Conservation (phyloP, 2,888 invertebrate species). For the Trachelus stipa region DNA sequence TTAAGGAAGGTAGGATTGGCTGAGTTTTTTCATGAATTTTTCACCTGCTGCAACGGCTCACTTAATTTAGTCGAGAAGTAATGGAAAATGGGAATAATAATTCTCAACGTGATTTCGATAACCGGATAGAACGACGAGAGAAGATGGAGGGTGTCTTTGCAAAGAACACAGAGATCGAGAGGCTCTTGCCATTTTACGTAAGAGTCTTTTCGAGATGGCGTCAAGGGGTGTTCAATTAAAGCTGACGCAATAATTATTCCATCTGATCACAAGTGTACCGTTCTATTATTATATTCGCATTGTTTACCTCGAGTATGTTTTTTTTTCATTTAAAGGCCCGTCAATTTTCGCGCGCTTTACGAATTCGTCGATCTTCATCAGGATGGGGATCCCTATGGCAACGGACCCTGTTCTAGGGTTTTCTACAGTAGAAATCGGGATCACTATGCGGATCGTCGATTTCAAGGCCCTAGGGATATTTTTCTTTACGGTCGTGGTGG, state of each 20-base stretch:
- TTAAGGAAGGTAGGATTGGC: background rate
- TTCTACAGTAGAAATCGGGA: constrained; percentile 76
- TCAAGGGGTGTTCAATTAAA: background rate
- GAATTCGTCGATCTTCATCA: constrained; percentile 90
- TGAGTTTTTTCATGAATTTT: background rate
- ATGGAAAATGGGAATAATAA: background rate
- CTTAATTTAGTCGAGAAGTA: background rate
- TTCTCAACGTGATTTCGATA: background rate
- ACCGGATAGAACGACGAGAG: background rate
- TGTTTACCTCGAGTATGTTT: constrained; percentile 5
- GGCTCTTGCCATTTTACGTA: background rate
- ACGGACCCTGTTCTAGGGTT: constrained; percentile 80
- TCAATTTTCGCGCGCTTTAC: constrained; percentile 86
- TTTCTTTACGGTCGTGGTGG: constrained; percentile 90
- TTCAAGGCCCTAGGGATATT: constrained; percentile 84
- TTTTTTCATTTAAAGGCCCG: constrained; percentile 72
- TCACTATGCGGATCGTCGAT: constrained; percentile 78
- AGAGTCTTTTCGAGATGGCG: background rate
- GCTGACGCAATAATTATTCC: background rate
- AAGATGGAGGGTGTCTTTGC: background rate
- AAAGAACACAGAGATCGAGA: background rate
- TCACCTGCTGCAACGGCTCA: background rate
- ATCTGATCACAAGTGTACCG: background rate
- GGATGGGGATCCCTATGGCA: constrained; percentile 83
- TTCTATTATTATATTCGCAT: background rate